Conservation (phyloP, 2,888 invertebrate genomes). For the Mycogona germanica region DNA sequence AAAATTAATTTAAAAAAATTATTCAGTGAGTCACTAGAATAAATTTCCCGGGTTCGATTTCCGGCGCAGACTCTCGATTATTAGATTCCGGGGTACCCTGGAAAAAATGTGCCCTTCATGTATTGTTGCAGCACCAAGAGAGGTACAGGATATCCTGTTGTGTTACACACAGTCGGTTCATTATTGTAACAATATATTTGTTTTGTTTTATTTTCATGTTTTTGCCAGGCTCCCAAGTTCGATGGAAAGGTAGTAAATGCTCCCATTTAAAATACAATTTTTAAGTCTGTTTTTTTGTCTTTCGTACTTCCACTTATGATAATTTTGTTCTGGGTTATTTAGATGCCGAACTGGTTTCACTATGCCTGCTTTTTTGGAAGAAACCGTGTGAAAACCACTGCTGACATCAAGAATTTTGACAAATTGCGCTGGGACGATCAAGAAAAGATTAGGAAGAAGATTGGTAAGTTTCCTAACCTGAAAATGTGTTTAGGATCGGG, state of each 20-base stretch:
- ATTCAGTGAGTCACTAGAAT: too few species aligned
- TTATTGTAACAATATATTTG: background rate
- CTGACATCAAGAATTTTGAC: constrained; percentile 69
- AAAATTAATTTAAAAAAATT: too few species aligned
- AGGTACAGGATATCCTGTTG: too few species aligned
- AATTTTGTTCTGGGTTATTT: background rate
- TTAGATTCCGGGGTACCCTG: too few species aligned
- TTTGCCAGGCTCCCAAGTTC: constrained; percentile 61
- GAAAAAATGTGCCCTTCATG: too few species aligned
- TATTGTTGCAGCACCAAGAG: too few species aligned
- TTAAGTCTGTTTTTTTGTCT: background rate
- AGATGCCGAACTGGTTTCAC: constrained; percentile 73
- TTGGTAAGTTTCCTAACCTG: too few species aligned
- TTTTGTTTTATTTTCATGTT: constrained; percentile 22
- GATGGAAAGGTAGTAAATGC: constrained; percentile 55
- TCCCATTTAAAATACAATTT: background rate
- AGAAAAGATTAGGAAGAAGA: constrained; percentile 51
- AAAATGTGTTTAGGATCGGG: background rate
- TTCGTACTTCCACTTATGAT: too few species aligned
- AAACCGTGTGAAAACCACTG: constrained; percentile 55
- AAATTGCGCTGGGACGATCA: constrained; percentile 73
- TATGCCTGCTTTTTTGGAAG: constrained; percentile 72
- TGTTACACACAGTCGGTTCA: too few species aligned
- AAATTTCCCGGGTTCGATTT: too few species aligned
- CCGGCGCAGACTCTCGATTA: too few species aligned